These are phyloP conservation scores for Turdus rufiventris DNA, from an alignment of 2,113 vertebrate species.

Conservation along the genomic window DNA sequence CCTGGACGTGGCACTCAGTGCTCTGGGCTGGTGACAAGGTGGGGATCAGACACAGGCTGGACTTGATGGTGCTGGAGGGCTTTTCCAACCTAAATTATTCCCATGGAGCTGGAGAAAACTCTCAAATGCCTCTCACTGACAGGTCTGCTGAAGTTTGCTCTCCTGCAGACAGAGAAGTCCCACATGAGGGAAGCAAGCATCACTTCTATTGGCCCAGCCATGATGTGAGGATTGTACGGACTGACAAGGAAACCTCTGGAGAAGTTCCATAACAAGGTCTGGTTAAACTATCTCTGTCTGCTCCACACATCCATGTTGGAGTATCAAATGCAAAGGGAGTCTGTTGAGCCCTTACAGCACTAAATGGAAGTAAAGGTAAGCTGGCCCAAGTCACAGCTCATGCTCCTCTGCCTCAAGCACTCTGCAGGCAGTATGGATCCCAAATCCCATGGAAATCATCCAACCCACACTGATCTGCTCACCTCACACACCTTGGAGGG, in stretches of 20 bases:
- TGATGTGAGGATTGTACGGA: not conserved
- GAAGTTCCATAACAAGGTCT: not conserved
- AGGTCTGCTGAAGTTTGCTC: not conserved
- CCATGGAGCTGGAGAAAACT: not conserved
- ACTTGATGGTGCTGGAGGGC: not conserved
- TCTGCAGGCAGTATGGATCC: not conserved
- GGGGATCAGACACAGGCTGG: not conserved
- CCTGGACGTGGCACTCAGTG: rapidly evolving
- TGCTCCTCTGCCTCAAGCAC: not conserved
- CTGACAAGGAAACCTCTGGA: not conserved
- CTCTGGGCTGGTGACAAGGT: not conserved
- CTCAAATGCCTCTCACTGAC: not conserved
- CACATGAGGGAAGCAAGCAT: not conserved
- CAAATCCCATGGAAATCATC: not conserved
- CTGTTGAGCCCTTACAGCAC: not conserved
- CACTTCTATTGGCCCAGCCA: not conserved
- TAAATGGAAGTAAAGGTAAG: not conserved
- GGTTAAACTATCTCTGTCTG: not conserved
- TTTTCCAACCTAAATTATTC: not conserved
- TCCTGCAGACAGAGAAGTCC: not conserved
- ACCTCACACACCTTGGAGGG: not conserved
- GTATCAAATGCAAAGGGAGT: slow-evolving; percentile 15
- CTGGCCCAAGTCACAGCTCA: no score
- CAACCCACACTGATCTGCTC: not conserved
- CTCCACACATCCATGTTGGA: not conserved